phyloP scores from a whole-genome alignment of 2,797 vertebrate genomes.

The Nannoperca obscura region DNA sequence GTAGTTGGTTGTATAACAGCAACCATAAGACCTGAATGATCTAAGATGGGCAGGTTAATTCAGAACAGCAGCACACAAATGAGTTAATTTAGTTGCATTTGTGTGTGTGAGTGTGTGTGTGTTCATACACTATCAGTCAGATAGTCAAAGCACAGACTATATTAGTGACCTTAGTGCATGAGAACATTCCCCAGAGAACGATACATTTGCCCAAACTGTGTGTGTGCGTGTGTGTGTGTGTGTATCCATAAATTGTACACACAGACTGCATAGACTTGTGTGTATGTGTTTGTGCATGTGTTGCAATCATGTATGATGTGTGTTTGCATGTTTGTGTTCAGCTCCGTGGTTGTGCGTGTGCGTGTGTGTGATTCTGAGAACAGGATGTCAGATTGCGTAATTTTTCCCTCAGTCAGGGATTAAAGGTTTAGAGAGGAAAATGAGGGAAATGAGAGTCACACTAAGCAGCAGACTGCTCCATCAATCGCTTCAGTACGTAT shows the following conservation, averaged over 20 bases:
- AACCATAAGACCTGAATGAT: conserved; percentile 30
- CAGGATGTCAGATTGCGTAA: conserved; percentile 71
- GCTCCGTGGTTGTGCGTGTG: background rate
- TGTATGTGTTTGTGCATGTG: background rate
- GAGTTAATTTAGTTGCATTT: conserved; percentile 18
- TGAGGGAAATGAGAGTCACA: conserved; percentile 71
- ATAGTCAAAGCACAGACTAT: background rate
- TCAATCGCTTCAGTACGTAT: conserved; percentile 32
- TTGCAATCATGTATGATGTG: conserved; percentile 5
- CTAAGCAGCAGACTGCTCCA: conserved; percentile 59
- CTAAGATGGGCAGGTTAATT: conserved; percentile 19
- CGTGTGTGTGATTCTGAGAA: conserved; percentile 55
- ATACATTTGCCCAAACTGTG: conserved; percentile 20
- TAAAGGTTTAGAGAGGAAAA: conserved; percentile 75
- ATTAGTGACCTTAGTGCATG: conserved; percentile 11
- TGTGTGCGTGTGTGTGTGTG: background rate
- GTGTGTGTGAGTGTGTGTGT: background rate
- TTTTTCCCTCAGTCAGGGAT: conserved; percentile 68
- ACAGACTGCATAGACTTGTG: background rate
- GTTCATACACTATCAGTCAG: background rate
- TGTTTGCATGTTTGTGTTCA: background rate
- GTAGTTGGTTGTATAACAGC: conserved; percentile 42
- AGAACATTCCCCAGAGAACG: conserved; percentile 10
- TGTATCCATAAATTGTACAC: background rate
- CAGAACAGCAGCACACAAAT: conserved; percentile 17